Evolutionary conservation across 1,140 invertebrate species (phyloP).

Genomic region (Tetragonula clypearis): DNA sequence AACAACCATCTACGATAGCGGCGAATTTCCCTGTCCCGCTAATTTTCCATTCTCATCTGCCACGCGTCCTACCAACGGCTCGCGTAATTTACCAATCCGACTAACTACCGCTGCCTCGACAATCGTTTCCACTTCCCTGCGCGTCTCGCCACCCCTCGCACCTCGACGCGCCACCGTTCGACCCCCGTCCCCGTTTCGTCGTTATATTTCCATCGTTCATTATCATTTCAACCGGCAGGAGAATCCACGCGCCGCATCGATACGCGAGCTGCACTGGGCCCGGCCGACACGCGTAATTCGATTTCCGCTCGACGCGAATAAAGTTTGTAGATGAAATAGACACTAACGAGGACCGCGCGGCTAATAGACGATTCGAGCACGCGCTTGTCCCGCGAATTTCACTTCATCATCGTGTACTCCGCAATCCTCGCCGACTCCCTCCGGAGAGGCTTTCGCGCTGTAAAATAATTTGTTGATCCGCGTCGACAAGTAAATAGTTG

Average conservation of each 20-base stretch:
- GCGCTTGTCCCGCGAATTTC: constrained; percentile 30
- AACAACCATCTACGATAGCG: neutral
- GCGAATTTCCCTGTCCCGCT: neutral
- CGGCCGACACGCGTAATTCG: constrained; percentile 43
- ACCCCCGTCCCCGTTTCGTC: neutral
- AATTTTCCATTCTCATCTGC: constrained; percentile 45
- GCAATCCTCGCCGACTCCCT: too few relatives aligned
- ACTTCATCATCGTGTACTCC: too few relatives aligned
- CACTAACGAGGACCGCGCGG: constrained; percentile 30
- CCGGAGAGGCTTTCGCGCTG: neutral
- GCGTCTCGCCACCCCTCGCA: neutral
- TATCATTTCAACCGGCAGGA: constrained; percentile 56
- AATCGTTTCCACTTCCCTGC: constrained; percentile 26
- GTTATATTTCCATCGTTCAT: constrained; percentile 63
- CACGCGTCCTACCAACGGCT: neutral
- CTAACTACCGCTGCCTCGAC: constrained; percentile 44
- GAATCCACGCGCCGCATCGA: constrained; percentile 42
- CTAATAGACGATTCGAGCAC: constrained; percentile 48
- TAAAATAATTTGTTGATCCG: constrained; percentile 44
- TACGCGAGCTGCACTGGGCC: constrained; percentile 7
- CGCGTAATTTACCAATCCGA: constrained; percentile 48
- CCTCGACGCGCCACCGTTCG: neutral
- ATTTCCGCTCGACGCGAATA: constrained; percentile 37
- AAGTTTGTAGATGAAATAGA: constrained; percentile 54
- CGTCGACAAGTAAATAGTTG: constrained; percentile 35